Evolutionary conservation across 2,888 invertebrate genomes (phyloP), one percentile per base, ranked within the genome.

Genomic region (Drosophila helvetica): DNA sequence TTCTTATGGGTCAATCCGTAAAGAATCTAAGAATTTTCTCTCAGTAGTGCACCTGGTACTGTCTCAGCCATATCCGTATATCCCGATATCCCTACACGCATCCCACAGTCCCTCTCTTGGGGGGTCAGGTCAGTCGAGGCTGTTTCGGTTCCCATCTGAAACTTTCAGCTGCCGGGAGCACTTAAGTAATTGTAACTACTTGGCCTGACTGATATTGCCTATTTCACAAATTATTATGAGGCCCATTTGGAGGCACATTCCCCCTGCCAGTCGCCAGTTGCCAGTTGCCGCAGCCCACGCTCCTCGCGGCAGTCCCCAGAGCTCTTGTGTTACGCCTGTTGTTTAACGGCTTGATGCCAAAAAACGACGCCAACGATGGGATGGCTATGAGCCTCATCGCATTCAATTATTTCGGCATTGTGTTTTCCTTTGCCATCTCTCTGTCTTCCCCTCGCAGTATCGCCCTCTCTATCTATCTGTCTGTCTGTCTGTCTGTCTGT

Each of bases 341-440:
- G 84, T 83, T 86, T 80, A 83, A 86, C 86, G 88, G 83, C 83
- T 88, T 88, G 86, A 86, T 86, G 78, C 71, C 78, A 85, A 84
- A 86, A 87, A 83, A 83, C 72, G 86, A 82, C 72, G 71, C 58
- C 55, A 73, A 73, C 82, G 72, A 1, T 25, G 25, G 27, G 72
- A 78, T 78, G 83, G 78, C 88, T 80, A 73, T 87, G 86, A 87
- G 83, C 83, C 88, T 81, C 88, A 88, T 86, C 87, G 87, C 89
- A 86, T 86, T 86, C 86, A 86, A 86, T 86, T 86, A 88, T 86
- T 86, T 88, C 59, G 87, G 81, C 87, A 86, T 84, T 87, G 88
- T 87, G 80, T 61, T 61, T 74, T 61, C 59, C 65, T 58, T 42
- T 55, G 59, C 57, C 64, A 60, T 74, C 77, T 77, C 63, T 74